Conservation (phyloP, 2,113 vertebrate species). For the Poecile atricapillus region DNA sequence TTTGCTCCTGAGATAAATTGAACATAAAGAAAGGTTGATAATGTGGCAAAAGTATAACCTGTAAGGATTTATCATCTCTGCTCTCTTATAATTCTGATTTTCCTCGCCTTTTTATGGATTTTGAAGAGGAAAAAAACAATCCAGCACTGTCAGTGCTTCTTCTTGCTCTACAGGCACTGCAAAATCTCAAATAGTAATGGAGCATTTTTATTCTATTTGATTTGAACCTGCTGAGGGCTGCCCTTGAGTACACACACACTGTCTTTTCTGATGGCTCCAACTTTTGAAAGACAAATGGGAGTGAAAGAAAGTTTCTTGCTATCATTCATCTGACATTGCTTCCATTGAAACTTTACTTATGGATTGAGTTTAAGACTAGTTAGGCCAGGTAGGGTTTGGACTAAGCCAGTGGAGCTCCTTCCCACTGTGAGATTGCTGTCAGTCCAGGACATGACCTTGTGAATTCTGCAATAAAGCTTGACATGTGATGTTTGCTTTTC, state of each 20-base stretch:
- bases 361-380: background rate
- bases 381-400: background rate
- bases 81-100: background rate
- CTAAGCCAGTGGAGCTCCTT: background rate
- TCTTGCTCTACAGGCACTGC: background rate
- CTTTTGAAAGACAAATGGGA: background rate
- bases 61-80: background rate
- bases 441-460: background rate
- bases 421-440: background rate
- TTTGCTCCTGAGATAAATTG: background rate
- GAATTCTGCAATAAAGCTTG: background rate
- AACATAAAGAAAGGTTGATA: background rate
- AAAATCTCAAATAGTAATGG: background rate
- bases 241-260: background rate
- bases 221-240: background rate
- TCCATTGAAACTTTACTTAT: background rate
- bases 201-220: background rate
- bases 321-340: background rate
- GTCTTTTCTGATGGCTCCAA: background rate
- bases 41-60: background rate
- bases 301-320: background rate
- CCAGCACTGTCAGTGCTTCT: background rate
- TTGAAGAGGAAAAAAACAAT: background rate
- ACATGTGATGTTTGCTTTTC: background rate
- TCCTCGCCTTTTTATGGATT: background rate